Percentiles rank a stretch among this genome's conserved stretches.
Conservation (phyloP, 2,797 vertebrate genomes). For the Dallia pectoralis region DNA sequence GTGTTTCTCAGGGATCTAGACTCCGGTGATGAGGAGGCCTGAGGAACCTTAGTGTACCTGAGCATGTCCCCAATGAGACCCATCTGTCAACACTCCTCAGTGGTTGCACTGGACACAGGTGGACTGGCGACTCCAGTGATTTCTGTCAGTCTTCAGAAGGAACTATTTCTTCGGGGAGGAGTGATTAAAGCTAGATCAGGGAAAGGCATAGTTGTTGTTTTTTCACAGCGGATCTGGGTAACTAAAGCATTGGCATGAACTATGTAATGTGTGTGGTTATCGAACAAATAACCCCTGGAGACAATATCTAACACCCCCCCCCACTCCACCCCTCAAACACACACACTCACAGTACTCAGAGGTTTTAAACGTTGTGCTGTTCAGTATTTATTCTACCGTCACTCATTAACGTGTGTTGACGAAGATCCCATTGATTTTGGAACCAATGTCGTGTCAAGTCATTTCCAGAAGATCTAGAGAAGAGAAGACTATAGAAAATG, state of each 20-base stretch:
- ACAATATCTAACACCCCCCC: background rate
- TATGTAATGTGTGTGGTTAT: background rate
- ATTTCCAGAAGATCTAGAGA: background rate
- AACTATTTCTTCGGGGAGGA: conserved; percentile 45
- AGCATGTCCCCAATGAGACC: background rate
- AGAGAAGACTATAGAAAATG: background rate
- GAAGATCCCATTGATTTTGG: background rate
- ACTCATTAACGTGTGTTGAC: background rate
- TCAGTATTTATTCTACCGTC: no score
- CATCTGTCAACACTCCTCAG: conserved; percentile 37
- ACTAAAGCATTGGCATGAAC: background rate
- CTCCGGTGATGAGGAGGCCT: conserved; percentile 49
- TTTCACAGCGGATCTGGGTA: background rate
- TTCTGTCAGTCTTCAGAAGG: conserved; percentile 51
- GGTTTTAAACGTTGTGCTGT: no score
- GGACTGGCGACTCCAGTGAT: conserved; percentile 40
- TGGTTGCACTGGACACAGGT: background rate
- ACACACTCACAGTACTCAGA: no score
- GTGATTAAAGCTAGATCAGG: conserved; percentile 2
- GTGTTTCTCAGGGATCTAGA: conserved; percentile 50
- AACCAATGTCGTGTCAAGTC: background rate
- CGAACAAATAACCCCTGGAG: background rate
- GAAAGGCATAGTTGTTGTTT: background rate
- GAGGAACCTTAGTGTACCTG: background rate
- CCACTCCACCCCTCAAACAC: background rate